Base-by-base conservation (phyloP, 2,113 vertebrate species). In the Urocynchramus pylzowi region DNA sequence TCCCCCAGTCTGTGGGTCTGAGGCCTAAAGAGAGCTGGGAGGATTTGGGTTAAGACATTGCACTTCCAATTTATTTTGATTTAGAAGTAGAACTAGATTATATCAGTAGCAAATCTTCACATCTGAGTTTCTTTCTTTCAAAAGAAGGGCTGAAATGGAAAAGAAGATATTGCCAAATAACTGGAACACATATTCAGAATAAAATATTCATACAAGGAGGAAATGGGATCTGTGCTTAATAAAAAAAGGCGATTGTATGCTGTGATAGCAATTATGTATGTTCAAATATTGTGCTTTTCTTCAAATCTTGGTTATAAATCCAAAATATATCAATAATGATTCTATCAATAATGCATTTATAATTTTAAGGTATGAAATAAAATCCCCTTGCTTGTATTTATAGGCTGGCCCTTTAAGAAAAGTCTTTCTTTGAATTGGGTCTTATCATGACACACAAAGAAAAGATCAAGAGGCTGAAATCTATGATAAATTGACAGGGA, bases 291-390 rank as follows among this genome's bases (percentile, higher is more conserved):
- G 95, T 86, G 76, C 88, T 91, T 95, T 96, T 82, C 56, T 14
- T 97, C 93, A 90, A 76, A 60, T 95, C 84, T 92, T 86, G 86
- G 87, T 85, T 94, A 79, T 67, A 95, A 96, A 81, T 89, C 92
- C 88, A 84, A 97, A 96, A 98, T 97, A 86, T 97, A 97, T 97
- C 97, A 98, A 98, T 97, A 96, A 98, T 97, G 95, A 90, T 88
- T 54, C 54, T 45, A 96, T 98, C 93, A 98, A 98, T 98, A 98
- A 98, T 98, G 92, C 44, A 98, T 97, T 97, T 98, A 92, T 96
- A 96, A 98, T 97, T 96, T 98, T 83, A 93, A 97, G 89, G 60
- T 92, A 90, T 53, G 90, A 97, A 96, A 89, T 70, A 60, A 86
- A 97, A 94, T 91, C 45, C n/a, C 50, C 61, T 95, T 91, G 61